Base-by-base conservation (phyloP, 2,797 vertebrate genomes). In the Crenuchus spilurus region DNA sequence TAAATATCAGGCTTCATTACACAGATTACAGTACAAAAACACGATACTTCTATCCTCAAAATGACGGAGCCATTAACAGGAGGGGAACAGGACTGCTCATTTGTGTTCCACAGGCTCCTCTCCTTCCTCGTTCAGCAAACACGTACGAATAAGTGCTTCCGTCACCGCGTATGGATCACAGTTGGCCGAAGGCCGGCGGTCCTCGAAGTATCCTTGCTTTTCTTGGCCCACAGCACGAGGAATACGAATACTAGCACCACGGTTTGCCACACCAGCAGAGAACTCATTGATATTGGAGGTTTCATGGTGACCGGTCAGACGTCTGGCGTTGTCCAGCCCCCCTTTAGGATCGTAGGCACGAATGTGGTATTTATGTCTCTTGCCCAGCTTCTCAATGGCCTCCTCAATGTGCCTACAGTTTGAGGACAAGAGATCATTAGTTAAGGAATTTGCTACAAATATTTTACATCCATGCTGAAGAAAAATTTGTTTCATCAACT, bases 271-370 rank as follows among this genome's bases (percentile, higher is more conserved):
- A 0, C 97, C 96, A 0, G 97, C 97, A 0, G 97, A 99, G 87
- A 99, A 99, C 69, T 97, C 96, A 0, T 99, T 87, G 92, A 99
- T 99, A 90, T 92, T 98, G 76, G 97, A 99, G 0, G 97, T 98
- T 84, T 99, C 97, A 0, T 99, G 92, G 86, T 86, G 95, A 58
- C 96, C 97, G 0, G 97, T 99, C 78, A 99, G 94, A 70, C 96
- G 95, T 26, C 97, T 91, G 80, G 95, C 96, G 0, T 99, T 99
- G 90, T 99, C 97, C 68, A 95, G 90, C 52, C 96, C 96, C 65
- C 96, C 96, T 84, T 98, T 98, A 79, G 97, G 96, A 58, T 99
- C 96, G 0, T 99, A 99, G 88, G 92, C 93, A 5, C 95, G 94
- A 75, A 99, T 99, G 90, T 99, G 97, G 84, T 97, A 98, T 75